A percentile compares a stretch with the other conserved stretches of the same genome.
Evolutionary conservation across 1,140 invertebrate species (phyloP).

Genomic region (Epicauta chinensis): DNA sequence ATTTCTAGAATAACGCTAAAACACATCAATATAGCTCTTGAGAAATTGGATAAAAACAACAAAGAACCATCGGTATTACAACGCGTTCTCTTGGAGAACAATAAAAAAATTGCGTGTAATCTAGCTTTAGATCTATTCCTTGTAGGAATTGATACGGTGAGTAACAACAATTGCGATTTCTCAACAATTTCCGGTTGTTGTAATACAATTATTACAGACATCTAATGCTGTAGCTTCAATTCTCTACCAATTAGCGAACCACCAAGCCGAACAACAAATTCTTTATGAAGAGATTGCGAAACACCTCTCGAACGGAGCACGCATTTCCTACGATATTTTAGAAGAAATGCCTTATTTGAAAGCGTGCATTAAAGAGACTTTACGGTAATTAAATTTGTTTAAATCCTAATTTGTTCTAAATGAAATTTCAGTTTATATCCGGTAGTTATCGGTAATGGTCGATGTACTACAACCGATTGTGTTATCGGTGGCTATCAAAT

Average conservation of each 20-base stretch:
- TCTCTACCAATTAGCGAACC: conserved; percentile 73
- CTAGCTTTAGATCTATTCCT: conserved; percentile 82
- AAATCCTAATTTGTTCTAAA: not conserved
- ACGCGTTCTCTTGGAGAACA: conserved; percentile 65
- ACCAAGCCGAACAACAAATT: conserved; percentile 73
- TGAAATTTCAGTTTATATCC: conserved; percentile 61
- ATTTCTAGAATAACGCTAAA: conserved; percentile 65
- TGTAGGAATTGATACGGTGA: conserved; percentile 85
- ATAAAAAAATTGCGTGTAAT: conserved; percentile 72
- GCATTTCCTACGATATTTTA: conserved; percentile 62
- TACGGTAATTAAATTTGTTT: conserved; percentile 55
- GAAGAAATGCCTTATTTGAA: conserved; percentile 77
- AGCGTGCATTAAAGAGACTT: conserved; percentile 87
- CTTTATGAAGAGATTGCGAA: conserved; percentile 67
- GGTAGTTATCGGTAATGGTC: conserved; percentile 82
- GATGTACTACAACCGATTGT: conserved; percentile 73
- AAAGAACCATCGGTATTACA: conserved; percentile 68
- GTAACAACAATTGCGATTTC: conserved; percentile 25
- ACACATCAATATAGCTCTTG: conserved; percentile 64
- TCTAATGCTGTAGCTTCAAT: conserved; percentile 84
- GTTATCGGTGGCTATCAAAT: conserved; percentile 81
- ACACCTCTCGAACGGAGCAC: conserved; percentile 57
- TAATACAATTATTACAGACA: conserved; percentile 51
- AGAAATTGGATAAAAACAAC: conserved; percentile 52
- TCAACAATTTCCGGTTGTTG: not conserved